phyloP scores from a whole-genome alignment of 1,140 invertebrate genomes.

The Cephus cinctus region DNA sequence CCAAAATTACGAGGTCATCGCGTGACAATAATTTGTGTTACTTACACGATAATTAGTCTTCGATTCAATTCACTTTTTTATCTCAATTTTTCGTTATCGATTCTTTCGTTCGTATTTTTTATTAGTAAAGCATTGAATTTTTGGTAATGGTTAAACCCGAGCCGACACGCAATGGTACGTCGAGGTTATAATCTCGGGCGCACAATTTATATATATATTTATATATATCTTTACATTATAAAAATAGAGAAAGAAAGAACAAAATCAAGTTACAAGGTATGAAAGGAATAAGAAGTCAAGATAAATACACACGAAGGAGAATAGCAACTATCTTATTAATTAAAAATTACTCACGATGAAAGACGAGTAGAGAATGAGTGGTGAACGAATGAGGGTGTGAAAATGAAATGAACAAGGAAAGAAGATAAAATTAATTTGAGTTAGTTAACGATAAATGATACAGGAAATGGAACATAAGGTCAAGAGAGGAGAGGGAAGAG shows the following conservation, averaged over 20 bases:
- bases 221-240: conserved; percentile 10
- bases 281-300: conserved; percentile 7
- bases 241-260: conserved; percentile 11
- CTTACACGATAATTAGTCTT: too few species aligned
- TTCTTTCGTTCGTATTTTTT: neutral
- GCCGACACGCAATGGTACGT: too few species aligned
- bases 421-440: conserved; percentile 8
- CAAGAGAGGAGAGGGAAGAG: neutral
- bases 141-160: conserved; percentile 29
- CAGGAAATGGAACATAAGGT: conserved; percentile 20
- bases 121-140: conserved; percentile 39
- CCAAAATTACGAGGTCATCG: too few species aligned
- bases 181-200: neutral
- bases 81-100: neutral
- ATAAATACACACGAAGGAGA: conserved; percentile 10
- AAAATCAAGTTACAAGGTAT: too few species aligned
- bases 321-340: too few species aligned
- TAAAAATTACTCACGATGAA: too few species aligned
- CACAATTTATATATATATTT: conserved; percentile 22
- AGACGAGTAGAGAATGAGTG: too few species aligned
- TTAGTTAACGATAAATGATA: conserved; percentile 28
- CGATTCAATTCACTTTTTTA: conserved; percentile 11
- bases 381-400: conserved; percentile 11
- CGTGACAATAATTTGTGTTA: too few species aligned
- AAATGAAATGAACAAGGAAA: conserved; percentile 16